A percentile compares a stretch with the other conserved stretches of the same genome.
Conservation (phyloP, 2,888 invertebrate genomes). For the Ormyrus thymus region DNA sequence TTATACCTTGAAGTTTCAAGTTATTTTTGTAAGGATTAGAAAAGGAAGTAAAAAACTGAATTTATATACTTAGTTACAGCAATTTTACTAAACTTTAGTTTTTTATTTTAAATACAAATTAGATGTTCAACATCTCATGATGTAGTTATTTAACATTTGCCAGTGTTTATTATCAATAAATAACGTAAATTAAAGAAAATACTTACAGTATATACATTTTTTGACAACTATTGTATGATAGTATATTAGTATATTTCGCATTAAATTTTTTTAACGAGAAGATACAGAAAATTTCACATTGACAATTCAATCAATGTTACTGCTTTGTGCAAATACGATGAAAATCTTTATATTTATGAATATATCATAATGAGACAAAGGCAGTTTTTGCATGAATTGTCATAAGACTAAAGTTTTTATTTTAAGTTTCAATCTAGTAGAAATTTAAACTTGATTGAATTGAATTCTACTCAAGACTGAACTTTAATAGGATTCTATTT, state of each 20-base stretch:
- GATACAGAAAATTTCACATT: background rate
- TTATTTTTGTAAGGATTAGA: too few relatives aligned
- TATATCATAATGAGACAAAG: constrained; percentile 26
- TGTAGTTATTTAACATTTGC: constrained; percentile 22
- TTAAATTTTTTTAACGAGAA: background rate
- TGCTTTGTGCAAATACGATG: constrained; percentile 23
- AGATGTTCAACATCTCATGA: constrained; percentile 39
- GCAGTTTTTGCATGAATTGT: constrained; percentile 22
- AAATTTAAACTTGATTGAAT: constrained; percentile 17
- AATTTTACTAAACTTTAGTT: background rate
- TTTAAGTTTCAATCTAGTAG: constrained; percentile 9
- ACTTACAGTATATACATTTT: constrained; percentile 52
- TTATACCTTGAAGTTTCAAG: too few relatives aligned
- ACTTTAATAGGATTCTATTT: constrained; percentile 25
- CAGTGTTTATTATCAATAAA: constrained; percentile 40
- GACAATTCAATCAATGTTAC: constrained; percentile 18
- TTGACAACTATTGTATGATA: constrained; percentile 24
- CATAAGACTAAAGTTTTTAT: constrained; percentile 4
- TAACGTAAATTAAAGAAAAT: constrained; percentile 45
- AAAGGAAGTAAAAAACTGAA: too few relatives aligned
- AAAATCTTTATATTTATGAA: constrained; percentile 21
- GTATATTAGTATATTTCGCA: background rate
- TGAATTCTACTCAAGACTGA: constrained; percentile 18
- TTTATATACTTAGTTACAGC: background rate
- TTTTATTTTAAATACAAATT: constrained; percentile 42